Base-by-base conservation (phyloP, 1,140 invertebrate genomes). In the Parasteatoda tepidariorum region DNA sequence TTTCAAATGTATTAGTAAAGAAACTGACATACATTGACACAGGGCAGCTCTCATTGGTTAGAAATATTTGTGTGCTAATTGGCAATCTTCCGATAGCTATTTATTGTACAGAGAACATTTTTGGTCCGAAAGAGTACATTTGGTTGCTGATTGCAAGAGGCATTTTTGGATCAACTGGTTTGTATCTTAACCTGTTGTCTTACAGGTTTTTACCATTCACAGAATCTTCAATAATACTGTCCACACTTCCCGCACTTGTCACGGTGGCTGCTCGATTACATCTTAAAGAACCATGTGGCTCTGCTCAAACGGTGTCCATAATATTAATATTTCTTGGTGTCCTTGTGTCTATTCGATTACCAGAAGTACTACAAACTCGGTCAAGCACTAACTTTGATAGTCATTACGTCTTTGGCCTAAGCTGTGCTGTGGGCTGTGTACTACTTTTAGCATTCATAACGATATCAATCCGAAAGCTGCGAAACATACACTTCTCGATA, bases 171-270 rank as follows among this genome's bases (percentile, higher is more conserved):
- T 13, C 64, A 15, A 61, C 78, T 9, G 64, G 64, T 22, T 26
- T 81, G 18, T 81, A 81, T 31, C 55, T 81, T 11, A 70, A 68
- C 24, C 31, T 70, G n/a, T 22, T 68, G 41, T 41, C 95, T 28
- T 95, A 96, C 86, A 90, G 94, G 22, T 93, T 95, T 86, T 95
- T 97, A 94, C 94, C 95, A 9, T 88, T 97, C 38, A 95, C 94
- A n/a, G 95, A 96, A 89, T 95, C 95, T 55, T 95, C 94, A 13
- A 95, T 96, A 4, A 94, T 97, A 67, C 94, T 96, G n/a, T 96
- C 97, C 88, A 96, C 95, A 54, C 94, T 94, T 18, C 94, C 94
- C 15, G 95, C 97, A 13, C 96, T 97, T 90, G 95, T 96, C n/a
- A 93, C 94, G 54, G 93, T 97, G 86, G 96, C 96, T 88, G 95